phyloP scores from a whole-genome alignment of 2,888 invertebrate species.

The Corbicula japonica region DNA sequence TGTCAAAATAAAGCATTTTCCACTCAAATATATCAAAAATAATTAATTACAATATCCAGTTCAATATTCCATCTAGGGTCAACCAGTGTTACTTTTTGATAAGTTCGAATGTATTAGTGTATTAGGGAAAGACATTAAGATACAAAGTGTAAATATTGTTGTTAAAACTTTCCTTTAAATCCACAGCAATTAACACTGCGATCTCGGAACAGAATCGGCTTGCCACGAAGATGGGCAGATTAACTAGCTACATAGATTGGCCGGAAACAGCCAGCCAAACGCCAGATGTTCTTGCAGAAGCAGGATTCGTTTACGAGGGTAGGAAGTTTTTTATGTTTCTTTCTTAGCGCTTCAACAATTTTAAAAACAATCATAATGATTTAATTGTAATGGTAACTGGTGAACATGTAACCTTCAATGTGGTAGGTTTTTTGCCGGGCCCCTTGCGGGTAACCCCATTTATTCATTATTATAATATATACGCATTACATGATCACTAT shows the following conservation, averaged over 20 bases:
- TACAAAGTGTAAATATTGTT: no score
- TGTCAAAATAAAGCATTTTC: no score
- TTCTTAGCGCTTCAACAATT: background rate
- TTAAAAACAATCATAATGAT: no score
- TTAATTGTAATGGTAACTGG: no score
- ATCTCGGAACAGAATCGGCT: slow-evolving; percentile 68
- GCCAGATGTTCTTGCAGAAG: slow-evolving; percentile 93
- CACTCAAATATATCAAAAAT: no score
- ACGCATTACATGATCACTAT: no score
- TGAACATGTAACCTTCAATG: background rate
- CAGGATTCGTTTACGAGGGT: slow-evolving; percentile 96
- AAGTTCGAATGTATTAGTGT: no score
- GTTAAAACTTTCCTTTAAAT: background rate
- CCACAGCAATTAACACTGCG: slow-evolving; percentile 31
- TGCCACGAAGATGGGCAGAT: slow-evolving; percentile 51
- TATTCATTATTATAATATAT: no score
- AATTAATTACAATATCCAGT: no score
- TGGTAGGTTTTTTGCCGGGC: background rate
- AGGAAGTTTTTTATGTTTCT: slow-evolving; percentile 45
- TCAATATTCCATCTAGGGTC: no score
- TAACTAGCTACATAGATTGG: slow-evolving; percentile 88
- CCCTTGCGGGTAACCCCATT: background rate
- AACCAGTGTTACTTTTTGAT: no score
- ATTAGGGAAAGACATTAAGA: no score
- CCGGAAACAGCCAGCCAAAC: slow-evolving; percentile 92